Evolutionary conservation across 1,140 invertebrate species (phyloP).

Genomic region (Pachyrhynchus sulphureomaculatus): DNA sequence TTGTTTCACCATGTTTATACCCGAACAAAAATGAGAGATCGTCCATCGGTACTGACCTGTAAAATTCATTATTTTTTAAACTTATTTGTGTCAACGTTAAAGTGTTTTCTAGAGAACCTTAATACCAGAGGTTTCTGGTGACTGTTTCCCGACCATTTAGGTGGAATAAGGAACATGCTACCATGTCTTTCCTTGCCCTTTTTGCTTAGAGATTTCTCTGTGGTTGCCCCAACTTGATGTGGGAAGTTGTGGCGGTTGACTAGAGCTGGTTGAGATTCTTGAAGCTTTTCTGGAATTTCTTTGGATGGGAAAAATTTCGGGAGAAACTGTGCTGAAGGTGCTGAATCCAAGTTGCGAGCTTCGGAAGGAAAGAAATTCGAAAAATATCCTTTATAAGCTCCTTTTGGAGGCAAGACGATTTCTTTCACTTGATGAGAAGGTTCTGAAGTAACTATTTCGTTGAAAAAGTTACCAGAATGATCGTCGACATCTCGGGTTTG

Average conservation of each 20-base stretch:
- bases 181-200: constrained; percentile 26
- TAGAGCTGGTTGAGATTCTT: background rate
- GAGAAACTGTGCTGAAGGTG: background rate
- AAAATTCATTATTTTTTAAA: constrained; percentile 33
- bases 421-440: constrained; percentile 2
- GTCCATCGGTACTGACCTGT: constrained; percentile 36
- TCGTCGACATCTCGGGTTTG: constrained; percentile 27
- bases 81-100: constrained; percentile 21
- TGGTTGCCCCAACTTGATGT: background rate
- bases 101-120: constrained; percentile 38
- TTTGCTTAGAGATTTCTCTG: constrained; percentile 13
- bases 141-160: constrained; percentile 25
- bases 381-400: background rate
- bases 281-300: background rate
- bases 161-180: constrained; percentile 22
- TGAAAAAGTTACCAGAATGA: constrained; percentile 22
- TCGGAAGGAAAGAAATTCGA: background rate
- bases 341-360: background rate
- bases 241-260: background rate
- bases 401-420: constrained; percentile 11
- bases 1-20: constrained; percentile 29
- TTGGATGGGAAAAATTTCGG: background rate
- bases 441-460: constrained; percentile 13
- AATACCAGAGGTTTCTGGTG: constrained; percentile 34
- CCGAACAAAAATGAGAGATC: constrained; percentile 34